phyloP scores from a whole-genome alignment of 2,888 invertebrate species.

The Phyllotreta cruciferae region DNA sequence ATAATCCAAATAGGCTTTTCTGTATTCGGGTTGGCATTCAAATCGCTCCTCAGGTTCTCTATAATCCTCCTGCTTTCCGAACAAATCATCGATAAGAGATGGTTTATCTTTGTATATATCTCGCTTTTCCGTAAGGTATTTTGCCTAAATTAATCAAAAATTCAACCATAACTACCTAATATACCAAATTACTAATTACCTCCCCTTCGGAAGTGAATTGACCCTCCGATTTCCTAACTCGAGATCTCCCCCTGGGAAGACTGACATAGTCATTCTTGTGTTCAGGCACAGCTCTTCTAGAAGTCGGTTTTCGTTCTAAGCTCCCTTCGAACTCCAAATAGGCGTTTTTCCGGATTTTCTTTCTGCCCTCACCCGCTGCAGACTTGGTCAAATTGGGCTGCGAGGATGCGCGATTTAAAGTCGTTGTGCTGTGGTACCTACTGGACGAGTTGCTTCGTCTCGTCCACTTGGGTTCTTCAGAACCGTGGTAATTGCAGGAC shows the following conservation, averaged over 20 bases:
- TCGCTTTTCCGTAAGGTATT: conserved; percentile 50
- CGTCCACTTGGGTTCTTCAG: conserved; percentile 29
- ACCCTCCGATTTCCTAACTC: conserved; percentile 54
- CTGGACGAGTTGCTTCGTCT: conserved; percentile 26
- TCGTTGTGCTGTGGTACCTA: conserved; percentile 14
- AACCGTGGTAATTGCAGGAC: conserved; percentile 33
- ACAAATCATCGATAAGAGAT: conserved; percentile 49
- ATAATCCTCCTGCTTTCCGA: conserved; percentile 59
- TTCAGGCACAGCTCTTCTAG: conserved; percentile 45
- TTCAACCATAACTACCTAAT: neutral
- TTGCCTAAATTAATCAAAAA: conserved; percentile 42
- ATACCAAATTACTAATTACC: conserved; percentile 38
- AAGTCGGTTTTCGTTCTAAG: conserved; percentile 39
- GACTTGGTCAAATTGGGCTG: conserved; percentile 33
- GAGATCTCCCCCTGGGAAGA: conserved; percentile 61
- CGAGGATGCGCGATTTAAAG: conserved; percentile 29
- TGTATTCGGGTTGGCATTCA: conserved; percentile 61
- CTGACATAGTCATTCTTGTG: conserved; percentile 52
- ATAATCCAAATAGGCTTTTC: conserved; percentile 60
- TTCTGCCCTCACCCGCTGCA: conserved; percentile 10
- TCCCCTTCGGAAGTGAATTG: conserved; percentile 51
- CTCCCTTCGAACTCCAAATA: conserved; percentile 49
- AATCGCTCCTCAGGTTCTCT: conserved; percentile 50
- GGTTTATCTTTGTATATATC: conserved; percentile 46
- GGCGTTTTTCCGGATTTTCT: conserved; percentile 47